A percentile compares a stretch with the other conserved stretches of the same genome.
These are phyloP conservation scores for Lepus europaeus DNA, from an alignment of 2,113 vertebrate genomes.

Conservation along the genomic window DNA sequence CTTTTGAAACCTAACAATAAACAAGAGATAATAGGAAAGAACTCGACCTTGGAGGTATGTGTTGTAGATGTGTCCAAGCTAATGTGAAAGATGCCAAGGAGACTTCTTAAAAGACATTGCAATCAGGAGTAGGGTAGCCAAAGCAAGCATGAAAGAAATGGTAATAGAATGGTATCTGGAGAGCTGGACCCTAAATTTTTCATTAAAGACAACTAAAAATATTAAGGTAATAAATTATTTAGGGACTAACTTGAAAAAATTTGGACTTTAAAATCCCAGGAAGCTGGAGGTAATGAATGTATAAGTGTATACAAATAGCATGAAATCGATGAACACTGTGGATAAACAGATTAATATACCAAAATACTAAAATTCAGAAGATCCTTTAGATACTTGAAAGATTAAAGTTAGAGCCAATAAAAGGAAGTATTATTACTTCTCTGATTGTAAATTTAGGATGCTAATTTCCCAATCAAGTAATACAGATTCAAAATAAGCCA, in stretches of 20 bases:
- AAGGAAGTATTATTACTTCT: not conserved
- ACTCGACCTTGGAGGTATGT: not conserved
- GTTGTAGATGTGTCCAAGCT: not conserved
- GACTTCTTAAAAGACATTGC: not conserved
- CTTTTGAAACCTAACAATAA: not conserved
- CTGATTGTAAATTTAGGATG: not conserved
- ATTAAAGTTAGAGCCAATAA: not conserved
- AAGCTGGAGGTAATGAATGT: not conserved
- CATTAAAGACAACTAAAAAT: slow-evolving; percentile 1
- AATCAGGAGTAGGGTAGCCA: not conserved
- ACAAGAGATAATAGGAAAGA: not conserved
- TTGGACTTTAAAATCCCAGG: not conserved
- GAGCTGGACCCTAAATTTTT: not conserved
- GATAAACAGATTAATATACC: not conserved
- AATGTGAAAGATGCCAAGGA: not conserved
- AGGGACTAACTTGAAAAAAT: not conserved
- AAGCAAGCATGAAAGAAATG: not conserved
- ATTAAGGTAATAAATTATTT: not conserved
- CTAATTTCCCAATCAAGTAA: slow-evolving; percentile 6
- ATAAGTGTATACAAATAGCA: not conserved
- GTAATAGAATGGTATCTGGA: not conserved
- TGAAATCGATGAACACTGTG: not conserved
- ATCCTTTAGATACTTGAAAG: not conserved
- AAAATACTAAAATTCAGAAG: slow-evolving; percentile 33
- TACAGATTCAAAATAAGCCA: not conserved